Base-by-base conservation (phyloP, 1,140 invertebrate species). In the Pseudomyrmex pallidus region DNA sequence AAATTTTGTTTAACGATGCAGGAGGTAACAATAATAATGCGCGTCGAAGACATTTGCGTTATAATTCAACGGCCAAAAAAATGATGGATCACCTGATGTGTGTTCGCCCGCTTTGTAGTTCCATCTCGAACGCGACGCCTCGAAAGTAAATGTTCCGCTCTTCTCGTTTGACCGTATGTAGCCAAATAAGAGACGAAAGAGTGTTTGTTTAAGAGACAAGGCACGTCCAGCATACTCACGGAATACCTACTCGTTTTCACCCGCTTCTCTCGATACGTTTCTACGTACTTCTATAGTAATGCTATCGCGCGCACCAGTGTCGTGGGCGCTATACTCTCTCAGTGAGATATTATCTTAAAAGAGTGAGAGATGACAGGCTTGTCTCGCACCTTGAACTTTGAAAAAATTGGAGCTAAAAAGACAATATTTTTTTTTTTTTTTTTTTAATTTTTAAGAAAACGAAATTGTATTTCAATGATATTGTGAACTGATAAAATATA, bases 171-270 rank as follows among this genome's bases (percentile, higher is more conserved):
- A 66, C 54, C 70, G 74, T 84, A 86, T 90, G 87, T 89, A 89
- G 82, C 86, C 88, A 90, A 90, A 90, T 90, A 90, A 80, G 56
- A 74, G 78, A 78, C 63, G 82, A 61, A 82, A 74, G 68, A 67
- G 64, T 90, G 84, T 90, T 90, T 89, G 80, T 74, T 89, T 86
- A 88, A 89, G 86, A 74, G 82, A 68, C 82, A 72, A 80, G 64
- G 84, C 89, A 90, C 89, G 88, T 89, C 52, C 86, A 82, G 61
- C 63, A 63, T 59, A 88, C 62, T 62, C 64, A 74, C 74, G 52
- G 74, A 54, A 77, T 77, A 78, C 35, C 35, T 35, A 35, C 84
- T 85, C 83, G 61, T 85, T 74, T 88, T 85, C 57, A 84, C 76
- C 78, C 78, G 25, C n/a, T 35, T 35, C 64, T 57, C 72, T 76